Evolutionary conservation across 2,113 vertebrate genomes (phyloP), one percentile per base, ranked within the genome.

Genomic region (Martes martes): DNA sequence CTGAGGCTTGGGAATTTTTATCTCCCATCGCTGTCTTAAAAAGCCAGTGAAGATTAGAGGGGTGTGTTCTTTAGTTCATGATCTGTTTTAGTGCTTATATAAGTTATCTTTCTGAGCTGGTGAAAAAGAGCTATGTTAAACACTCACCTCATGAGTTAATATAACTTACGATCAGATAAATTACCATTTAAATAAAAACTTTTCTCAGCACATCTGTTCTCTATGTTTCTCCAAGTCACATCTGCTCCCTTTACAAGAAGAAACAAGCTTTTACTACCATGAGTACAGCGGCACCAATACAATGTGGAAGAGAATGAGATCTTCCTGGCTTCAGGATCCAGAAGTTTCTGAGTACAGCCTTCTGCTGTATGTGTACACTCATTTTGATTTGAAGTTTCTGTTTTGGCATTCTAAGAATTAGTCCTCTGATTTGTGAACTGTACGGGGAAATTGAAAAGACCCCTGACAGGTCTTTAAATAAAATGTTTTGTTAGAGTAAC

Each of bases 131-230:
- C 81, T 50, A 76, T 89, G 59, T 89, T 91, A 59, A 92, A 87
- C 84, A 94, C 74, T 93, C 61, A 91, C 55, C 23, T 87, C 50
- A 28, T 59, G 82, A 96, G 39, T 93, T 93, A 90, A 39, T 94
- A 26, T 82, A 97, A 80, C 88, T 93, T 91, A 80, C 11, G 67
- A 71, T 86, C 61, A 92, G 81, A 97, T 89, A 80, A 94, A 82
- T 92, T 93, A 92, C 67, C 33, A 26, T 61, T 92, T 93, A 87
- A 94, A 97, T 95, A 65, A 84, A 97, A 69, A 74, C 24, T 89
- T 89, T 74, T 88, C 39, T 84, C 6, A 45, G 67, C 69, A 96
- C 95, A 98, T 97, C 80, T 98, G 95, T 91, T 96, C 63, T 76
- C 39, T 74, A 39, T 94, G 78, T 93, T 97, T 97, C 86, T 78